These are phyloP conservation scores for Druceiella hillmani DNA, from an alignment of 2,888 invertebrate species.

Conservation along the genomic window DNA sequence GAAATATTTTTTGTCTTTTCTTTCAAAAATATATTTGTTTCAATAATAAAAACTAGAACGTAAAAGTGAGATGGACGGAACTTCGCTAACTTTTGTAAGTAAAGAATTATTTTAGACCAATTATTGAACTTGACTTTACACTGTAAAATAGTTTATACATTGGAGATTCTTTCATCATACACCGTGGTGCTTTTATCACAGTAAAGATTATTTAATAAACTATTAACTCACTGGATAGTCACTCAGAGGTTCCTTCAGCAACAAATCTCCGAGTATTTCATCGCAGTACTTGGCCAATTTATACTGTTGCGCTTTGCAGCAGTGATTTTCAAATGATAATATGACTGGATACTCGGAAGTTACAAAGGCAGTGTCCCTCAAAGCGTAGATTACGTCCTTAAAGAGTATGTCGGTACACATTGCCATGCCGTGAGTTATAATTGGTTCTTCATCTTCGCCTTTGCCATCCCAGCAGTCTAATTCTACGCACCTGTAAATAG, in stretches of 20 bases:
- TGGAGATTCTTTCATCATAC: not conserved
- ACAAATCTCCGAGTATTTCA: slow-evolving; percentile 89
- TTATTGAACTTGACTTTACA: too few relatives aligned
- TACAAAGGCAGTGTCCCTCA: slow-evolving; percentile 97
- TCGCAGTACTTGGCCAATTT: slow-evolving; percentile 99
- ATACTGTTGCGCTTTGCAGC: slow-evolving; percentile 95
- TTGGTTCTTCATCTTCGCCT: slow-evolving; percentile 97
- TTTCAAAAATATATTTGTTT: too few relatives aligned
- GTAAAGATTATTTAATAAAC: slow-evolving; percentile 3
- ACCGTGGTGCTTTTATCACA: not conserved
- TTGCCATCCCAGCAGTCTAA: slow-evolving; percentile 99
- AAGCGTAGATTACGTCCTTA: slow-evolving; percentile 95
- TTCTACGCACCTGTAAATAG: slow-evolving; percentile 88
- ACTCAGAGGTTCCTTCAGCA: slow-evolving; percentile 83
- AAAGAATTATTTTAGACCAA: too few relatives aligned
- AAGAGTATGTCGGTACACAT: slow-evolving; percentile 99
- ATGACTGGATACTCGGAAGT: slow-evolving; percentile 97
- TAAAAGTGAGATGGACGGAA: too few relatives aligned
- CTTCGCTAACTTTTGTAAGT: too few relatives aligned
- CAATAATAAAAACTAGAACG: too few relatives aligned
- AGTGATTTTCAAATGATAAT: slow-evolving; percentile 98
- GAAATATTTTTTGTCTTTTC: too few relatives aligned
- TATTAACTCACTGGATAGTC: slow-evolving; percentile 69
- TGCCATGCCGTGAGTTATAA: slow-evolving; percentile 99
- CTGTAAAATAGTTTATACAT: too few relatives aligned